Evolutionary conservation across 2,113 vertebrate species (phyloP).

Genomic region (Coreoperca whiteheadi): DNA sequence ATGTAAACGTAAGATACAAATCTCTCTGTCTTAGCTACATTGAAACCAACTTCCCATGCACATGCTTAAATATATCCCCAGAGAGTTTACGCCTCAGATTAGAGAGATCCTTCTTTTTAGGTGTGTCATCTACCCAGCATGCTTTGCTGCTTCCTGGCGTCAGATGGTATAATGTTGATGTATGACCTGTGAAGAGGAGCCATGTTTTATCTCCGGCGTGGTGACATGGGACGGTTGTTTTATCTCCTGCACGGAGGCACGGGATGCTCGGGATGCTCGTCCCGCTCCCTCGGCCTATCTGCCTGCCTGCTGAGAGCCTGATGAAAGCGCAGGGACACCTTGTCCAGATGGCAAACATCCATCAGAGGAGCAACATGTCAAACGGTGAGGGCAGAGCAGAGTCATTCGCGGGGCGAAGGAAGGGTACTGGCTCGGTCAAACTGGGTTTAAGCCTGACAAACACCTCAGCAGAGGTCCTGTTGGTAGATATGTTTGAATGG

Average conservation of each 20-base stretch:
- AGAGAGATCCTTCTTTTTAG: conserved; percentile 69
- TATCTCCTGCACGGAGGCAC: conserved; percentile 63
- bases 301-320: conserved; percentile 63
- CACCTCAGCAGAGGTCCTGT: conserved; percentile 4
- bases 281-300: conserved; percentile 35
- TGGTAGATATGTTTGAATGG: conserved; percentile 1
- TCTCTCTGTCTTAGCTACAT: conserved; percentile 26
- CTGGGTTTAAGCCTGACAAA: conserved; percentile 33
- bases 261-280: conserved; percentile 50
- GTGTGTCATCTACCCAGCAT: conserved; percentile 76
- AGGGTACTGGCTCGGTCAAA: conserved; percentile 39
- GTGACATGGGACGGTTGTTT: conserved; percentile 79
- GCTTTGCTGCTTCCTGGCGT: conserved; percentile 73
- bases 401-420: conserved; percentile 51
- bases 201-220: conserved; percentile 75
- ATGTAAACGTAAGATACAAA: conserved; percentile 12
- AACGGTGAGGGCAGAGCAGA: conserved; percentile 53
- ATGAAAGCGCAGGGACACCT: conserved; percentile 80
- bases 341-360: conserved; percentile 73
- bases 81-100: conserved; percentile 66
- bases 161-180: conserved; percentile 80
- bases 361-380: conserved; percentile 70
- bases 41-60: conserved; percentile 32
- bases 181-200: conserved; percentile 79
- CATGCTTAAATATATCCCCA: conserved; percentile 27